Evolutionary conservation across 2,113 vertebrate genomes (phyloP).

Genomic region (Cnemophilus loriae): DNA sequence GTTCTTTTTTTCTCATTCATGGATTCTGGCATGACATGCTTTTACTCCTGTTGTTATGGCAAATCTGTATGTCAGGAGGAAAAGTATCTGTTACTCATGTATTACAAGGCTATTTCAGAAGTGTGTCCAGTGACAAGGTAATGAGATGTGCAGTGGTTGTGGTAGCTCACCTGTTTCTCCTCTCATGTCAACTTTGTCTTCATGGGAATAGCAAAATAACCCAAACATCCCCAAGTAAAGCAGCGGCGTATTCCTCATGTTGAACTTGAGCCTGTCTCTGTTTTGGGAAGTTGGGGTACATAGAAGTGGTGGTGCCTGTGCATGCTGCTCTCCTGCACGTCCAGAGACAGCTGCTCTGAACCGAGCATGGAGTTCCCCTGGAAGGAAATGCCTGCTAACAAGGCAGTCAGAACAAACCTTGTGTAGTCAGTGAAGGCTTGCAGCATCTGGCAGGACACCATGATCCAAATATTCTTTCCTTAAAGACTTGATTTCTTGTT

Average conservation of each 20-base stretch:
- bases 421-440: not conserved
- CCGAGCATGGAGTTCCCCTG: not conserved
- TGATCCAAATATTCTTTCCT: not conserved
- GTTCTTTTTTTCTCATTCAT: not conserved
- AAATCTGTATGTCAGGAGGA: not conserved
- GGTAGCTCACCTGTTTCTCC: not conserved
- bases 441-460: not conserved
- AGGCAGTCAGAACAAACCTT: not conserved
- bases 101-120: not conserved
- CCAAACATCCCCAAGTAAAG: not conserved
- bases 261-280: not conserved
- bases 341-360: not conserved
- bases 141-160: not conserved
- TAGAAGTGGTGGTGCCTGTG: not conserved
- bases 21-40: not conserved
- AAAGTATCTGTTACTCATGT: not conserved
- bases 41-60: not conserved
- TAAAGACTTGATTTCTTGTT: not conserved
- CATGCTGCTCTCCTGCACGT: not conserved
- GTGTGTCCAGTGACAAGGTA: not conserved
- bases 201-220: not conserved
- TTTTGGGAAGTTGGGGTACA: not conserved
- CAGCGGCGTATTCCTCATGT: not conserved
- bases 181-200: not conserved
- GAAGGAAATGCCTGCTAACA: not conserved